These are phyloP conservation scores for Rhinichthys klamathensis DNA, from an alignment of 2,113 vertebrate species.

Conservation along the genomic window DNA sequence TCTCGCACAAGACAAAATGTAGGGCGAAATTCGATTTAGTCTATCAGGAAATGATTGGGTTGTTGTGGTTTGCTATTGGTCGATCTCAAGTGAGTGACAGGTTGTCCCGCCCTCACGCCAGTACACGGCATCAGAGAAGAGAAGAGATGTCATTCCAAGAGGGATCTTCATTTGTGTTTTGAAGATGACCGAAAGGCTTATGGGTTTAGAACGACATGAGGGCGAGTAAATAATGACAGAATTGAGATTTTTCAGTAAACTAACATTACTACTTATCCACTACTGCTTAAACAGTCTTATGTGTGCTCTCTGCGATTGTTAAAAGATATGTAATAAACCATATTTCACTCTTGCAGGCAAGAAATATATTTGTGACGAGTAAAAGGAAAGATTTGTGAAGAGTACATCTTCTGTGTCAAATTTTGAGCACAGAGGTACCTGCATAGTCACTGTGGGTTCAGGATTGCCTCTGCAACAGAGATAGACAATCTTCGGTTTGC, in stretches of 20 bases:
- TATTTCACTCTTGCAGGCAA: slow-evolving; percentile 56
- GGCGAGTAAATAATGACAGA: neutral
- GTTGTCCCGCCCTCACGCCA: too few relatives aligned
- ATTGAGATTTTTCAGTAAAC: neutral
- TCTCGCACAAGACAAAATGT: too few relatives aligned
- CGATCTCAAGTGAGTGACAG: too few relatives aligned
- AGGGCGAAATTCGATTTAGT: too few relatives aligned
- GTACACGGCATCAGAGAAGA: too few relatives aligned
- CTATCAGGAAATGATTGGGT: too few relatives aligned
- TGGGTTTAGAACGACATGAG: neutral
- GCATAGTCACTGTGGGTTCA: slow-evolving; percentile 84
- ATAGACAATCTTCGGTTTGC: slow-evolving; percentile 69
- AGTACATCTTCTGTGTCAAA: slow-evolving; percentile 58
- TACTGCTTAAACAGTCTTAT: neutral
- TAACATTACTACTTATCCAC: neutral
- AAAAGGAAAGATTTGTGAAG: slow-evolving; percentile 17
- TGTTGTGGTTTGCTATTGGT: too few relatives aligned
- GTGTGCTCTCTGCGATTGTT: neutral
- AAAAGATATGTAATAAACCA: slow-evolving; percentile 43
- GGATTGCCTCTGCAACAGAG: slow-evolving; percentile 90
- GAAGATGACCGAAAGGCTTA: neutral
- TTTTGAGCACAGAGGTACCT: slow-evolving; percentile 82
- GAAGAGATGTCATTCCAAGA: too few relatives aligned
- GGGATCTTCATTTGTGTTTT: neutral
- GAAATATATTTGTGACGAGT: slow-evolving; percentile 32